Evolutionary conservation across 2,888 invertebrate species (phyloP), one percentile per base, ranked within the genome.

Genomic region (Coleophora deauratella): DNA sequence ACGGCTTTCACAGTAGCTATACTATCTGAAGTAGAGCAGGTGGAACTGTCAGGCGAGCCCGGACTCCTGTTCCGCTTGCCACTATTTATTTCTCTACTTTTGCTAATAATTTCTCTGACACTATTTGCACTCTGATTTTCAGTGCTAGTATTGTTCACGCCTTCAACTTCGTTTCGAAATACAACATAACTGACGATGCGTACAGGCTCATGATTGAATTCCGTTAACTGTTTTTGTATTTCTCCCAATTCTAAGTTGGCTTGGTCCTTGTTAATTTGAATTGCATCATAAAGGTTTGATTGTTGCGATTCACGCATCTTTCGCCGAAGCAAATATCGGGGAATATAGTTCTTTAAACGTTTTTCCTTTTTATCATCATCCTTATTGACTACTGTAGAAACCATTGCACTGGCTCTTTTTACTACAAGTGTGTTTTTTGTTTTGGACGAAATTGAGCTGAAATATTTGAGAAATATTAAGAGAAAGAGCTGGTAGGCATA

Each of bases 11-110:
- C 74, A 21, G 80, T 80, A 12, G 70, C 65, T 51, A 75, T 50
- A 50, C 79, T 81, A 42, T 70, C 77, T 14, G 66, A 70, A 10
- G 79, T 73, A 6, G 81, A 82, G 51, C 75, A 71, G 4, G 74
- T 62, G 12, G 80, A 79, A 51, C 80, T 77, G 45, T 66, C 69
- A 40, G 62, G 59, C 9, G 80, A 75, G 31, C 52, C 52, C 28
- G 69, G 59, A 43, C 65, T 74, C 30, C 46, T 41, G 12, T 54
- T 35, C 21, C 53, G 56, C n/a, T 48, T 52, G 3, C 11, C 31
- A 38, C 47, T 47, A 41, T 52, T n/a, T 43, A 50, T 45, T 14
- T 50, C 42, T 32, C 45, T 52, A 40, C 46, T 57, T 37, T 50
- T 54, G 27, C 28, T 49, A 33, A 43, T 54, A 31, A 54, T 56